These are phyloP conservation scores for Spheniscus humboldti DNA, from an alignment of 2,797 vertebrate species.

Conservation along the genomic window DNA sequence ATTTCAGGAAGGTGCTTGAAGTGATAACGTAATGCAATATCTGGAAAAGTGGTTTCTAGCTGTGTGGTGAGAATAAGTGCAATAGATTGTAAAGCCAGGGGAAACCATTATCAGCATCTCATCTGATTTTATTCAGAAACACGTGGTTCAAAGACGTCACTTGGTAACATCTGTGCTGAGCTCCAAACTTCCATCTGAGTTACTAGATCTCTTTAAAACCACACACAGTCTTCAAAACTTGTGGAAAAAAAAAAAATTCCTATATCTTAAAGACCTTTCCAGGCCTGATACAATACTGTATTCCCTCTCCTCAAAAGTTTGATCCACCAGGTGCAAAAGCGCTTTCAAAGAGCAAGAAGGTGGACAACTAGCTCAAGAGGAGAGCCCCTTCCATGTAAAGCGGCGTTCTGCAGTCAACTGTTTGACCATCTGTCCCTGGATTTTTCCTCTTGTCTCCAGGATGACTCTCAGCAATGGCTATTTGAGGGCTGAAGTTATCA, in stretches of 20 bases:
- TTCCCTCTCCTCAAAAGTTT: background rate
- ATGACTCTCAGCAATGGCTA: background rate
- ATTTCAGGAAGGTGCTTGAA: background rate
- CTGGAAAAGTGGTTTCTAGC: background rate
- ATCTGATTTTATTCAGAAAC: background rate
- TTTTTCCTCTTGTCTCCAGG: background rate
- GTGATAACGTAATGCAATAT: background rate
- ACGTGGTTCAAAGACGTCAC: background rate
- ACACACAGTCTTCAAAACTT: background rate
- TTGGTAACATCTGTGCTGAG: background rate
- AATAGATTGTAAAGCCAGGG: background rate
- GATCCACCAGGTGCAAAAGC: background rate
- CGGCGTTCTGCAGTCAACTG: background rate
- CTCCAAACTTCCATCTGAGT: background rate
- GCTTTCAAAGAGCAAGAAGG: background rate
- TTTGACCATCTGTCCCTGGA: background rate
- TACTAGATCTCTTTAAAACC: background rate
- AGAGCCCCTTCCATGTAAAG: background rate
- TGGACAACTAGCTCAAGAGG: background rate
- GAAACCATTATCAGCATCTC: background rate
- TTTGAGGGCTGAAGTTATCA: background rate
- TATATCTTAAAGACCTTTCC: background rate
- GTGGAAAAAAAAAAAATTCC: background rate
- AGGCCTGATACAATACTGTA: background rate
- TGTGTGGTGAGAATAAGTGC: background rate